Conservation (phyloP, 2,113 vertebrate genomes). For the Gymnorhina tibicen region DNA sequence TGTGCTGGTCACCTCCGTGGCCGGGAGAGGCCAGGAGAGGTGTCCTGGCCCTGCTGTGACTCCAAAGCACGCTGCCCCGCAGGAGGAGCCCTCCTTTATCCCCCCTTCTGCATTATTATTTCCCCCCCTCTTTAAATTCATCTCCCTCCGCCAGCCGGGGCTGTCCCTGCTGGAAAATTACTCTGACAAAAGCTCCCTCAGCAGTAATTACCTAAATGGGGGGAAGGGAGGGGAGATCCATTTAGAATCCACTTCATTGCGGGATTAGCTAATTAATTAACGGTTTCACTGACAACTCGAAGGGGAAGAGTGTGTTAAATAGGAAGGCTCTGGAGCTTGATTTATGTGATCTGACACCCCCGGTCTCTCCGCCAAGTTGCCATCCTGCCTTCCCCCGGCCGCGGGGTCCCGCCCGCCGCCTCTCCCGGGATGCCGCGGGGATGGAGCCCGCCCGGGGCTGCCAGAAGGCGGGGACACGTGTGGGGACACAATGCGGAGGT, state of each 20-base stretch:
- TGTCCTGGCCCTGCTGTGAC: background rate
- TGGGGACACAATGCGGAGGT: slow-evolving; percentile 37
- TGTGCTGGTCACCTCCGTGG: background rate
- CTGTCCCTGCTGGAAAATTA: slow-evolving; percentile 83
- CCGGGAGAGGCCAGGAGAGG: background rate
- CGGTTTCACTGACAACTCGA: slow-evolving; percentile 98
- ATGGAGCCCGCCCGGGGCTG: background rate
- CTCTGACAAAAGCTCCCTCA: slow-evolving; percentile 90
- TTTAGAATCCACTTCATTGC: slow-evolving; percentile 99
- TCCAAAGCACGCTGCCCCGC: background rate
- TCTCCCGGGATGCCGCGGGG: background rate
- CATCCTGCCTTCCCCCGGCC: background rate
- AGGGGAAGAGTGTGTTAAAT: slow-evolving; percentile 96
- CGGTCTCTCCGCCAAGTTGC: slow-evolving; percentile 19
- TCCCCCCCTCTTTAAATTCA: slow-evolving; percentile 42
- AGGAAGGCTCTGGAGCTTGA: slow-evolving; percentile 88
- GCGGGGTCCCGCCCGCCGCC: background rate
- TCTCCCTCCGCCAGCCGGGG: slow-evolving; percentile 65
- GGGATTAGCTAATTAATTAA: slow-evolving; percentile 99
- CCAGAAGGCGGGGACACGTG: slow-evolving; percentile 60
- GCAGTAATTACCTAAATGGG: slow-evolving; percentile 98
- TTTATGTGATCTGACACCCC: slow-evolving; percentile 85
- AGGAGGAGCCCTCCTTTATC: background rate
- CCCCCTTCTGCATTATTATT: background rate
- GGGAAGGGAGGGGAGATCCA: slow-evolving; percentile 79